These are phyloP conservation scores for Pangasius djambal DNA, from an alignment of 2,797 vertebrate genomes.

Conservation along the genomic window DNA sequence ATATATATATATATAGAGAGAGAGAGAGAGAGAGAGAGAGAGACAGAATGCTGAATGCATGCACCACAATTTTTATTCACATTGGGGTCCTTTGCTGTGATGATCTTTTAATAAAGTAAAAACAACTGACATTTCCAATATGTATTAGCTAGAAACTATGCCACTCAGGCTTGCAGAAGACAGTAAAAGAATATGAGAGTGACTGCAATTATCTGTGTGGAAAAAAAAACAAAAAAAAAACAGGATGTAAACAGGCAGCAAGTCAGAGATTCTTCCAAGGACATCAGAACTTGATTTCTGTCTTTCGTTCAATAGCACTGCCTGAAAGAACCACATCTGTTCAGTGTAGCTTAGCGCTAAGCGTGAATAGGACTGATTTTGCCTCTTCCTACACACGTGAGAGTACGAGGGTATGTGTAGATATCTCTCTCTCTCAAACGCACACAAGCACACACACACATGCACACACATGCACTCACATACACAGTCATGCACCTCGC, in stretches of 20 bases:
- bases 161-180: conserved; percentile 37
- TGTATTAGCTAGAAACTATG: conserved; percentile 46
- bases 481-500: not conserved
- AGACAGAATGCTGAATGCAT: not conserved
- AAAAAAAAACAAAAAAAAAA: conserved; percentile 37
- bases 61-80: not conserved
- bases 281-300: conserved; percentile 53
- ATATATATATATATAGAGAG: conserved; percentile 39
- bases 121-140: conserved; percentile 13
- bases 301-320: conserved; percentile 50
- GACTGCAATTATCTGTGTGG: conserved; percentile 55
- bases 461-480: conserved; percentile 17
- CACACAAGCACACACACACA: conserved; percentile 29
- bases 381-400: conserved; percentile 42
- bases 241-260: conserved; percentile 47
- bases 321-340: conserved; percentile 54
- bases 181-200: conserved; percentile 57
- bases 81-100: not conserved
- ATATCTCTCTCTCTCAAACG: conserved; percentile 7
- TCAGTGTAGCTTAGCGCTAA: conserved; percentile 30
- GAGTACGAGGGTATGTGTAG: not conserved
- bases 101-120: not conserved
- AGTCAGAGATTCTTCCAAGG: conserved; percentile 65
- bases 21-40: conserved; percentile 3
- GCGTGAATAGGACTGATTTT: conserved; percentile 49